Evolutionary conservation across 2,113 vertebrate genomes (phyloP), one percentile per base, ranked within the genome.

Genomic region (Bothrops jararaca): DNA sequence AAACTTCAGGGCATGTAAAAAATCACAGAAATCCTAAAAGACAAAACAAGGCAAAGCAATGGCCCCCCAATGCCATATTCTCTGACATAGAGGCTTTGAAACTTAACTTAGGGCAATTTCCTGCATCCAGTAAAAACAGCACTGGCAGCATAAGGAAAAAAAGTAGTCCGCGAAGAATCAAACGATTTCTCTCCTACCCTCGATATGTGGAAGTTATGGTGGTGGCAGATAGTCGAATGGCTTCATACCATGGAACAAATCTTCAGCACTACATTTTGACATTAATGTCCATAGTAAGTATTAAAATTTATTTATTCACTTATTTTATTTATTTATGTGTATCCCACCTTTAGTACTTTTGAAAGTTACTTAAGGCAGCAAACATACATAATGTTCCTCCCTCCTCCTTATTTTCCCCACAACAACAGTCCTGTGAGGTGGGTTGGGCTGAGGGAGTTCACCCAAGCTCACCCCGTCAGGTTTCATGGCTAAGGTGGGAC

Each of bases 151-250:
- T 96, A 90, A 94, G 97, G 92, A 98, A 98, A 96, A 98, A 97
- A 94, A 98, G 96, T 97, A 97, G 97, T 94, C 98, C 98, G 96
- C 98, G 97, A 95, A 98, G 99, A 97, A 98, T 98, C 87, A 99
- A 99, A 96, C 98, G 99, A 87, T 99, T 99, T 96, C 97, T 99
- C 91, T 99, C 99, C 95, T 99, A 99, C 95, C 99, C 99, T 94
- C 99, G 99, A 95, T 99, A 99, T 95, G 99, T 99, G 95, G 99
- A 99, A 97, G 99, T 99, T 96, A 99, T 99, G 99, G 98, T 99
- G 96, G 99, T 99, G 89, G 99, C 99, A 89, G 99, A 99, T 97
- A 98, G 97, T 97, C 99, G 98, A 97, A 99, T 99, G 99, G 98
- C 99, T 45, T 98, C 98, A 89, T 98, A 99, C 97, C 99, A 99